Evolutionary conservation across 2,113 vertebrate genomes (phyloP).

Genomic region (Indicator maculatus): DNA sequence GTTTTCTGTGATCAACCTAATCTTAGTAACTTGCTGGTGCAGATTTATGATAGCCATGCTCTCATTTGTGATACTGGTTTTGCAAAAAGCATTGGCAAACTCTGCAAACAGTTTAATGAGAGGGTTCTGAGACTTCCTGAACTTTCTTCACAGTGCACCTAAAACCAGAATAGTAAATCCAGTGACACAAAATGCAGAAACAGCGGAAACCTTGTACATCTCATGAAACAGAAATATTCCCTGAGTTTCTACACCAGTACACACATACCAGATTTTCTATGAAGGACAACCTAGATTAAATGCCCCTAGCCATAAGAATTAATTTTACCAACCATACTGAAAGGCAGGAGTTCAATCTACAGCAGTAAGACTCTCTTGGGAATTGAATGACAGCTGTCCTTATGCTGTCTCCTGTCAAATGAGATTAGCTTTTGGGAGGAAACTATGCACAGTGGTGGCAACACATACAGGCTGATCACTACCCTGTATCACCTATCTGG

Average conservation of each 20-base stretch:
- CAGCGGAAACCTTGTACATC: background rate
- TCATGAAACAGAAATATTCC: background rate
- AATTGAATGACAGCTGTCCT: background rate
- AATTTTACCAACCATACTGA: background rate
- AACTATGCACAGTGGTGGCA: background rate
- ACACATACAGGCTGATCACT: background rate
- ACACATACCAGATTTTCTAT: background rate
- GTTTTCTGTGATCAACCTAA: background rate
- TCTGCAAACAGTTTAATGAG: background rate
- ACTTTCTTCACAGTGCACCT: background rate
- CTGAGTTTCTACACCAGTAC: background rate
- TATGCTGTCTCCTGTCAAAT: background rate
- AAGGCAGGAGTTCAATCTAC: background rate
- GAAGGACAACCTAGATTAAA: constrained; percentile 30
- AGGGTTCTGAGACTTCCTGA: background rate
- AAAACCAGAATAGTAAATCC: background rate
- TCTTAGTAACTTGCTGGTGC: background rate
- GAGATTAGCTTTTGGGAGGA: background rate
- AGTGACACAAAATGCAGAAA: background rate
- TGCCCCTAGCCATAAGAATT: background rate
- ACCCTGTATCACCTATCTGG: background rate
- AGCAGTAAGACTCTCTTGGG: background rate
- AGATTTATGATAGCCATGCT: background rate
- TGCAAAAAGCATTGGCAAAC: background rate
- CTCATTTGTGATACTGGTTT: background rate